Percentiles rank a stretch among this genome's conserved stretches.
phyloP scores from a whole-genome alignment of 2,888 invertebrate genomes.

The Amiota minor region DNA sequence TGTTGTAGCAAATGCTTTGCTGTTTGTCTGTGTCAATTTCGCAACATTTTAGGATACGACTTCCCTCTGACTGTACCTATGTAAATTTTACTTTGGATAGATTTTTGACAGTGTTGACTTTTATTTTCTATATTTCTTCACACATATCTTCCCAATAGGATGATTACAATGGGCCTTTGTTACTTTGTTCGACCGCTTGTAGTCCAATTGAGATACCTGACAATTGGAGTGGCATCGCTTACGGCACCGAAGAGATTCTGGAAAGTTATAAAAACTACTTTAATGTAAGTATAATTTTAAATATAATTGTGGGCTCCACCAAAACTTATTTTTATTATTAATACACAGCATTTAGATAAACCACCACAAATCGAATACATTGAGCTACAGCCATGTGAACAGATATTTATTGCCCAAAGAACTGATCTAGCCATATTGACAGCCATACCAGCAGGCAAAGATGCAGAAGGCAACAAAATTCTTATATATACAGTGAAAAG shows the following conservation, averaged over 20 bases:
- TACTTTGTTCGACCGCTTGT: not conserved
- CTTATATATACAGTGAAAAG: not conserved
- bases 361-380: not conserved
- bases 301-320: no score
- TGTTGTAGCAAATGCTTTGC: no score
- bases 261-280: not conserved
- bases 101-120: not conserved
- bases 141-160: not conserved
- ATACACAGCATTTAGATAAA: not conserved
- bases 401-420: not conserved
- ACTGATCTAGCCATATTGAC: not conserved
- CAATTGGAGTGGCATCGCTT: not conserved
- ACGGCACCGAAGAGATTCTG: not conserved
- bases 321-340: no score
- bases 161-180: not conserved
- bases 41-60: no score
- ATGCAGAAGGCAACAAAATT: not conserved
- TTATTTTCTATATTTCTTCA: not conserved
- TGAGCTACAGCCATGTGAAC: not conserved
- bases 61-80: no score
- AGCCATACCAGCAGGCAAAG: conserved; percentile 2
- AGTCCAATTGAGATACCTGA: not conserved
- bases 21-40: no score
- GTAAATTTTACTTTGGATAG: no score
- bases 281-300: not conserved